Percentiles rank a stretch among this genome's conserved stretches.
Evolutionary conservation across 2,797 vertebrate species (phyloP).

Genomic region (Macropodus opercularis): DNA sequence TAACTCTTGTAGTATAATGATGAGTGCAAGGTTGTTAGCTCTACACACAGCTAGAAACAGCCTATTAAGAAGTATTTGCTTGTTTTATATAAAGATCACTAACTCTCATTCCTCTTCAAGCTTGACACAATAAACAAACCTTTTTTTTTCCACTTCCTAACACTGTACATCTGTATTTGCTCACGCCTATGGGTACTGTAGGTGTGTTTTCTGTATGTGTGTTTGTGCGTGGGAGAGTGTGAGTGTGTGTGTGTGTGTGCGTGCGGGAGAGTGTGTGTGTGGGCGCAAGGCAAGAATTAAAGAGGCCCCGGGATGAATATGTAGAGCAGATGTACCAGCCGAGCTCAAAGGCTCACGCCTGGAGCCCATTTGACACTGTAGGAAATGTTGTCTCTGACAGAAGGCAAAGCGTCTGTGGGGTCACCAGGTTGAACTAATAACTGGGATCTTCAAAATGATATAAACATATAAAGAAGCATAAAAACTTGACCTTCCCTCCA

Average conservation of each 20-base stretch:
- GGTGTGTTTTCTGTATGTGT: constrained; percentile 37
- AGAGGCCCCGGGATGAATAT: constrained; percentile 76
- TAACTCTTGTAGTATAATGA: no score
- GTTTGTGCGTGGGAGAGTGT: constrained; percentile 30
- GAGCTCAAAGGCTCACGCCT: constrained; percentile 71
- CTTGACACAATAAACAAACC: constrained; percentile 17
- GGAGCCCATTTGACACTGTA: constrained; percentile 74
- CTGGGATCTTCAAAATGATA: constrained; percentile 60
- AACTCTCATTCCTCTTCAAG: constrained; percentile 3
- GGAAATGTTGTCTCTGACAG: constrained; percentile 67
- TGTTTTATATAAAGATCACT: constrained; percentile 23
- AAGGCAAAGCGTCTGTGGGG: constrained; percentile 53
- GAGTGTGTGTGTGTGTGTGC: constrained; percentile 59
- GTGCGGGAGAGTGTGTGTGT: constrained; percentile 48
- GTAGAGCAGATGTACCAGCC: constrained; percentile 77
- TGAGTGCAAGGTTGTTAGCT: not conserved
- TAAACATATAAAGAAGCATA: constrained; percentile 63
- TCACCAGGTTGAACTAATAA: constrained; percentile 69
- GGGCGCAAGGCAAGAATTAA: constrained; percentile 67
- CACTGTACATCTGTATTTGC: constrained; percentile 15
- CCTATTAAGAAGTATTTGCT: constrained; percentile 19
- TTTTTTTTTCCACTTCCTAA: constrained; percentile 45
- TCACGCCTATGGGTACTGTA: constrained; percentile 1
- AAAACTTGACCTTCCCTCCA: constrained; percentile 64
- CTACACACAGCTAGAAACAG: not conserved